Evolutionary conservation across 2,113 vertebrate species (phyloP).

Genomic region (Actinemys pallida): DNA sequence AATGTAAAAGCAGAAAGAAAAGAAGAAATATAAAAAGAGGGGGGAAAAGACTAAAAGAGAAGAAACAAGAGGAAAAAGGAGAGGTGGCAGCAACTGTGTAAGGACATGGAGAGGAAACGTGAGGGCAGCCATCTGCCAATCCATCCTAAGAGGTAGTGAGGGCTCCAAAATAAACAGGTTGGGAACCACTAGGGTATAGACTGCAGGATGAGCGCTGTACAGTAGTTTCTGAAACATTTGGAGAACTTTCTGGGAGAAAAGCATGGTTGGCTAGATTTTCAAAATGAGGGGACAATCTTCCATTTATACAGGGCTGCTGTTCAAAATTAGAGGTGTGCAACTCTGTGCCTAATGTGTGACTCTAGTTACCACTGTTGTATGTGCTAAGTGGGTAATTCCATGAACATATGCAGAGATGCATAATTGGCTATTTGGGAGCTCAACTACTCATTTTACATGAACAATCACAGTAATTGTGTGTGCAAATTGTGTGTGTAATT

Average conservation of each 20-base stretch:
- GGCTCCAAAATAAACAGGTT: neutral
- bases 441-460: neutral
- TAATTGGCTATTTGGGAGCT: neutral
- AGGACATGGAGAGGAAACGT: neutral
- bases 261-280: neutral
- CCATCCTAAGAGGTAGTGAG: neutral
- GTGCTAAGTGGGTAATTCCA: neutral
- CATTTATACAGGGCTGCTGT: neutral
- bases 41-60: neutral
- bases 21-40: neutral
- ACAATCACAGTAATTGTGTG: neutral
- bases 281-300: neutral
- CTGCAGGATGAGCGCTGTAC: neutral
- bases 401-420: neutral
- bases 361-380: neutral
- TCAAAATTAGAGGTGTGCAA: neutral
- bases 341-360: neutral
- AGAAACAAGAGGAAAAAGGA: neutral
- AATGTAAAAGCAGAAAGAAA: neutral
- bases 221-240: neutral
- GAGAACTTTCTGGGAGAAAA: neutral
- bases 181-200: neutral
- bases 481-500: neutral
- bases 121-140: neutral
- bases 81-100: neutral